Evolutionary conservation across 2,113 vertebrate species (phyloP).

Genomic region (Pygoscelis adeliae): DNA sequence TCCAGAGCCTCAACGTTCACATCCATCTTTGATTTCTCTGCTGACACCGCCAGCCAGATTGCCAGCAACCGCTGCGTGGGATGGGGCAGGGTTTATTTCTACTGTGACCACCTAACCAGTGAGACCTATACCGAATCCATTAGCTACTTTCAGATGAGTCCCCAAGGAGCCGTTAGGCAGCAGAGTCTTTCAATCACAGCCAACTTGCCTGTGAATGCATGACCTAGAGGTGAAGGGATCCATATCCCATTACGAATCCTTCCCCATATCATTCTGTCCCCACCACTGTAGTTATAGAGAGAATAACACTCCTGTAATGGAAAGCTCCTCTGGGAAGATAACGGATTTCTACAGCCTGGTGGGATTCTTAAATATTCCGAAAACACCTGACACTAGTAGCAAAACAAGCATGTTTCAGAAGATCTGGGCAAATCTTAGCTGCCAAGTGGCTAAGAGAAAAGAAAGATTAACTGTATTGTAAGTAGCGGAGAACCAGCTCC

Average conservation of each 20-base stretch:
- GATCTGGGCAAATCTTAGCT: background rate
- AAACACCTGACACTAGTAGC: background rate
- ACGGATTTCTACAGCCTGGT: background rate
- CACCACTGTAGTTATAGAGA: background rate
- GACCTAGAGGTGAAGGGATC: conserved; percentile 61
- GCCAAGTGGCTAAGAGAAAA: background rate
- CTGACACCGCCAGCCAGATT: background rate
- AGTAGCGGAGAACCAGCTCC: background rate
- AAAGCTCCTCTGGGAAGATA: conserved; percentile 1
- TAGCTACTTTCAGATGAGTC: conserved; percentile 21
- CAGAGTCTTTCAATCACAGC: conserved; percentile 49
- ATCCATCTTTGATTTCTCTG: background rate
- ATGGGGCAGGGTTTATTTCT: background rate
- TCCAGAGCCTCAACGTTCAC: background rate
- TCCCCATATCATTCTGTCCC: conserved; percentile 30
- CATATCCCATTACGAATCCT: conserved; percentile 45
- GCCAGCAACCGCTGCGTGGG: background rate
- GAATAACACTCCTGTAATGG: background rate
- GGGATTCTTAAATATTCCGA: background rate
- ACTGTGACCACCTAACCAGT: background rate
- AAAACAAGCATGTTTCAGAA: conserved; percentile 11
- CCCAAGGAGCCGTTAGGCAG: background rate
- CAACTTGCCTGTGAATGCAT: background rate
- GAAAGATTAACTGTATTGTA: background rate
- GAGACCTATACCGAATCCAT: conserved; percentile 6